phyloP scores from a whole-genome alignment of 2,113 vertebrate genomes.

The Dipodomys merriami region DNA sequence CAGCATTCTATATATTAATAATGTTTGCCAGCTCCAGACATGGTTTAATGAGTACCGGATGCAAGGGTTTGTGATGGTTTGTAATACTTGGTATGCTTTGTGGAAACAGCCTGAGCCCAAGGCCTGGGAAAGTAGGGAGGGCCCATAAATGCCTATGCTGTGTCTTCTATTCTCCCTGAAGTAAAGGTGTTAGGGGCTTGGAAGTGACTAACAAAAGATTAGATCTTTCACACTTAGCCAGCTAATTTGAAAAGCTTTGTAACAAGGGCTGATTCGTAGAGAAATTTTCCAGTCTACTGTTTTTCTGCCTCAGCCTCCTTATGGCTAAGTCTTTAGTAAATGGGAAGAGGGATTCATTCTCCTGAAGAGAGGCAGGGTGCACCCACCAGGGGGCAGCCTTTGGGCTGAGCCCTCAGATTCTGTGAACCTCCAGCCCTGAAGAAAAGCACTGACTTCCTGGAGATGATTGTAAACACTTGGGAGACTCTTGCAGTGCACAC shows the following conservation, averaged over 20 bases:
- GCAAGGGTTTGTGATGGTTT: conserved; percentile 62
- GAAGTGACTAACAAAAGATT: neutral
- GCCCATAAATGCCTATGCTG: neutral
- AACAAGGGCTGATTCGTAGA: neutral
- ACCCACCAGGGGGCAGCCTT: conserved; percentile 39
- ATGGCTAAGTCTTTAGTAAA: neutral
- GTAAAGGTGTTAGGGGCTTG: neutral
- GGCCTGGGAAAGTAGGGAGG: neutral
- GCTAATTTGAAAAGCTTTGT: conserved; percentile 53
- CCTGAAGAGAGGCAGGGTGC: neutral
- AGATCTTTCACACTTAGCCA: conserved; percentile 20
- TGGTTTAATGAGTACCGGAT: conserved; percentile 76
- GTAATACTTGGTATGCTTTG: conserved; percentile 15
- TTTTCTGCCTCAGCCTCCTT: neutral
- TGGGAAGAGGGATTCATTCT: neutral
- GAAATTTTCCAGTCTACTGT: neutral
- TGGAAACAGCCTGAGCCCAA: neutral
- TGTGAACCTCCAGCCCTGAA: neutral
- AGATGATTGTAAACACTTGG: conserved; percentile 35
- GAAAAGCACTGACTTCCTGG: conserved; percentile 2
- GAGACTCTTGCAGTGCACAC: neutral
- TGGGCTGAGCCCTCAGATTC: neutral
- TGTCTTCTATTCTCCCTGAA: neutral
- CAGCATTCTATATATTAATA: conserved; percentile 70
- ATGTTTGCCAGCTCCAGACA: conserved; percentile 66